Percentiles rank a stretch among this genome's conserved stretches.
Conservation (phyloP, 37 sponge, comb jelly and placozoan genomes). For the Spongia lamella region DNA sequence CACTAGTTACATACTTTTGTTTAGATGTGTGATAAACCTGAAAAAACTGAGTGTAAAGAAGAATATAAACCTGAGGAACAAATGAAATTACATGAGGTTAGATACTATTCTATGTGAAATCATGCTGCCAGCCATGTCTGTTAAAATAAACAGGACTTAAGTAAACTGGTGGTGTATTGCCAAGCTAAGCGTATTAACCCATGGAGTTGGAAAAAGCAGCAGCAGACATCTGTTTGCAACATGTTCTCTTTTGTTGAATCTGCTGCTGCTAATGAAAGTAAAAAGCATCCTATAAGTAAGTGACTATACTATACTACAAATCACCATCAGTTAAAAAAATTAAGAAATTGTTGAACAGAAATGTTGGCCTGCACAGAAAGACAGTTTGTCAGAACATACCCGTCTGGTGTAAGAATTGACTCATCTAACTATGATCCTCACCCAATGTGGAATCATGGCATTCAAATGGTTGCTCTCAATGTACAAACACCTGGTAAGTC, state of each 20-base stretch:
- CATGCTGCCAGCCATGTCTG: too few relatives aligned
- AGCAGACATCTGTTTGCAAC: constrained; percentile 40
- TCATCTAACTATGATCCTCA: constrained; percentile 74
- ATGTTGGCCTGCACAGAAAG: constrained; percentile 57
- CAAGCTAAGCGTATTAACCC: constrained; percentile 59
- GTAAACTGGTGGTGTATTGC: constrained; percentile 49
- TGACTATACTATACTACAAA: too few relatives aligned
- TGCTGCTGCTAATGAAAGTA: constrained; percentile 27
- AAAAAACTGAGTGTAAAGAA: too few relatives aligned
- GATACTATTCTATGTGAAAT: too few relatives aligned
- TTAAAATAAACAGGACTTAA: constrained; percentile 13
- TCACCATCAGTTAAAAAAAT: neutral
- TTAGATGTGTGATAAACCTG: too few relatives aligned
- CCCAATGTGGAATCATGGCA: constrained; percentile 69
- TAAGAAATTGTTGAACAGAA: constrained; percentile 5
- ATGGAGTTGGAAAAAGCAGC: constrained; percentile 56
- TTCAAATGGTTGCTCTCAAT: constrained; percentile 79
- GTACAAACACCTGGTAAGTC: constrained; percentile 66
- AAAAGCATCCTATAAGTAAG: constrained; percentile 5
- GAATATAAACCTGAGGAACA: too few relatives aligned
- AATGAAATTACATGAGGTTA: too few relatives aligned
- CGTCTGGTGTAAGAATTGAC: constrained; percentile 59
- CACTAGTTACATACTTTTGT: too few relatives aligned
- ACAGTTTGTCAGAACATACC: constrained; percentile 69
- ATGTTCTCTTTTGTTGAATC: constrained; percentile 83